Evolutionary conservation across 1,140 invertebrate species (phyloP).

Genomic region (Drosophila oshimai): DNA sequence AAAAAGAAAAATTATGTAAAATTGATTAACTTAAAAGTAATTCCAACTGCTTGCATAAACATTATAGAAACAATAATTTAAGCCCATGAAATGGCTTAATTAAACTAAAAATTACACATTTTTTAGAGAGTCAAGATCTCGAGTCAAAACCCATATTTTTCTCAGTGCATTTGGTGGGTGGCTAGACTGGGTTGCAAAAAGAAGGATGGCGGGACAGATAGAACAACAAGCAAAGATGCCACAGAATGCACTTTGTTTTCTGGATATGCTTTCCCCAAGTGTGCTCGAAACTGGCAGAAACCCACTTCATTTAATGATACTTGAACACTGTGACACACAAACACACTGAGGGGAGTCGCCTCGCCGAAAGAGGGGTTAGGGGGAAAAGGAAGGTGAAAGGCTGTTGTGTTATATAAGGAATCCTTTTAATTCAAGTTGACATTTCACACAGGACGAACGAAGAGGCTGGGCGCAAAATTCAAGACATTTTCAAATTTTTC

Average conservation of each 20-base stretch:
- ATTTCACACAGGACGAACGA: slow-evolving; percentile 65
- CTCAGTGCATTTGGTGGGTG: background rate
- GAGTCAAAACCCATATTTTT: too few relatives aligned
- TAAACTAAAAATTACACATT: too few relatives aligned
- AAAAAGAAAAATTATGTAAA: too few relatives aligned
- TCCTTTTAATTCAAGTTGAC: slow-evolving; percentile 81
- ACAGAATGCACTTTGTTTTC: slow-evolving; percentile 81
- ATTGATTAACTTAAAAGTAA: too few relatives aligned
- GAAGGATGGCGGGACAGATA: slow-evolving; percentile 25
- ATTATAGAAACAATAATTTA: too few relatives aligned
- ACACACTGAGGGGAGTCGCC: slow-evolving; percentile 60
- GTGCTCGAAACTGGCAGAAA: slow-evolving; percentile 82
- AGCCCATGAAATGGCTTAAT: too few relatives aligned
- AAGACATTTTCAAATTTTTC: slow-evolving; percentile 81
- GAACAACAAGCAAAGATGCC: slow-evolving; percentile 72
- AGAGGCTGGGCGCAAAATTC: slow-evolving; percentile 47
- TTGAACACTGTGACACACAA: slow-evolving; percentile 81
- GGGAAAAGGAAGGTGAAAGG: slow-evolving; percentile 15
- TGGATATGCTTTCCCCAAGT: slow-evolving; percentile 82
- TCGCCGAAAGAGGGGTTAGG: background rate
- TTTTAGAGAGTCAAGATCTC: too few relatives aligned
- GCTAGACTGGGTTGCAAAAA: background rate
- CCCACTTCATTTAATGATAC: slow-evolving; percentile 83
- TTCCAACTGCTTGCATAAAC: too few relatives aligned
- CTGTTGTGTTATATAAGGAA: slow-evolving; percentile 73